These are phyloP conservation scores for Lasioglossum pauxillum DNA, from an alignment of 2,888 invertebrate species.

Conservation along the genomic window DNA sequence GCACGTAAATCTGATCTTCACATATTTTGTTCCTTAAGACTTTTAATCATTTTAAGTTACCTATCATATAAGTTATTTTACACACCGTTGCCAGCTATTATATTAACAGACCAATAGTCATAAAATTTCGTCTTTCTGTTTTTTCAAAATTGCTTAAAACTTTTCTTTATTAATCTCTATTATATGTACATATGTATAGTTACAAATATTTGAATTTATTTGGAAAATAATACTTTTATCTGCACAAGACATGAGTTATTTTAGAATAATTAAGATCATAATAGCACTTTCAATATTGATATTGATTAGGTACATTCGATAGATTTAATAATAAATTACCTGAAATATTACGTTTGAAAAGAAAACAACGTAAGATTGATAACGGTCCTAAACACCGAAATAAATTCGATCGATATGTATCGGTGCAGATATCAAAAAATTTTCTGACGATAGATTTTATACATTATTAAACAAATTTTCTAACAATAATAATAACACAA, in stretches of 20 bases:
- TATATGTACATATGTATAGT: background rate
- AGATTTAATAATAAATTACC: too few relatives aligned
- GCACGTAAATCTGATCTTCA: conserved; percentile 60
- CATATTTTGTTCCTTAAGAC: conserved; percentile 33
- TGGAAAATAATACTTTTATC: background rate
- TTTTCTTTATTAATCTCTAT: background rate
- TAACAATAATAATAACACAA: too few relatives aligned
- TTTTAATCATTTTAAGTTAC: conserved; percentile 8
- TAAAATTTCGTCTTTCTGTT: background rate
- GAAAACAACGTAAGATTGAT: too few relatives aligned
- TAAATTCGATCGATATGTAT: too few relatives aligned
- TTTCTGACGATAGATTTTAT: too few relatives aligned
- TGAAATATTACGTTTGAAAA: too few relatives aligned
- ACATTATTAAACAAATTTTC: too few relatives aligned
- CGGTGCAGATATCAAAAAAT: too few relatives aligned
- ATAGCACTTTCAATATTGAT: too few relatives aligned
- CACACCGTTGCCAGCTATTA: background rate
- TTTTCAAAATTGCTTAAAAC: background rate
- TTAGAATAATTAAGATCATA: too few relatives aligned
- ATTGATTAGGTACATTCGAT: too few relatives aligned
- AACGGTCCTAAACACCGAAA: too few relatives aligned
- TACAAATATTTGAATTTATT: background rate
- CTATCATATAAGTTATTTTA: conserved; percentile 17
- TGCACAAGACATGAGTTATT: background rate
- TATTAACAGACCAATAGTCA: background rate